phyloP scores from a whole-genome alignment of 2,888 invertebrate species.

The Lochmaea crataegi region DNA sequence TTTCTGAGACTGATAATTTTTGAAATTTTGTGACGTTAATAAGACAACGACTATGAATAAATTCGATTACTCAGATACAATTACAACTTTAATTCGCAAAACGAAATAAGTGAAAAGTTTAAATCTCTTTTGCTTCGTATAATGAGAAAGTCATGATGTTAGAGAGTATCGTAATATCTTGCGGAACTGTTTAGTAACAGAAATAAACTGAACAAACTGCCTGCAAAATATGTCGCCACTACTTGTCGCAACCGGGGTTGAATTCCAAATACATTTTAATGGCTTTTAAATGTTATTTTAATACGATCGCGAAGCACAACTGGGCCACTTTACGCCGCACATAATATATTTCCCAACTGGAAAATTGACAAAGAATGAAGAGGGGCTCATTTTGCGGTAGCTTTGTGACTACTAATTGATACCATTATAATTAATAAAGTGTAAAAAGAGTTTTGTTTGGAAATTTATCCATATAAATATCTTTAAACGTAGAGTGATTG shows the following conservation, averaged over 20 bases:
- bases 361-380: constrained; percentile 30
- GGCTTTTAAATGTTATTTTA: constrained; percentile 34
- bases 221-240: constrained; percentile 33
- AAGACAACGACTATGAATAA: background rate
- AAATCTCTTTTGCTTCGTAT: background rate
- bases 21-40: too few species aligned
- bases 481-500: background rate
- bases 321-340: constrained; percentile 19
- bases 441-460: background rate
- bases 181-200: constrained; percentile 6
- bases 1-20: too few species aligned
- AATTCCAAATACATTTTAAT: constrained; percentile 34
- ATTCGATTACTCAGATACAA: background rate
- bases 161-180: constrained; percentile 19
- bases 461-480: background rate
- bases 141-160: constrained; percentile 23
- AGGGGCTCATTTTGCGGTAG: background rate
- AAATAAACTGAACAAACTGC: constrained; percentile 28
- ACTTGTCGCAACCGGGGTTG: constrained; percentile 33
- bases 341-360: constrained; percentile 27
- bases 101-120: background rate
- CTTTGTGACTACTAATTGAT: constrained; percentile 8
- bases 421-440: background rate
- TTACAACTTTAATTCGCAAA: background rate
- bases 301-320: constrained; percentile 22